Base-by-base conservation (phyloP, 2,888 invertebrate genomes). In the Steromphala cineraria region DNA sequence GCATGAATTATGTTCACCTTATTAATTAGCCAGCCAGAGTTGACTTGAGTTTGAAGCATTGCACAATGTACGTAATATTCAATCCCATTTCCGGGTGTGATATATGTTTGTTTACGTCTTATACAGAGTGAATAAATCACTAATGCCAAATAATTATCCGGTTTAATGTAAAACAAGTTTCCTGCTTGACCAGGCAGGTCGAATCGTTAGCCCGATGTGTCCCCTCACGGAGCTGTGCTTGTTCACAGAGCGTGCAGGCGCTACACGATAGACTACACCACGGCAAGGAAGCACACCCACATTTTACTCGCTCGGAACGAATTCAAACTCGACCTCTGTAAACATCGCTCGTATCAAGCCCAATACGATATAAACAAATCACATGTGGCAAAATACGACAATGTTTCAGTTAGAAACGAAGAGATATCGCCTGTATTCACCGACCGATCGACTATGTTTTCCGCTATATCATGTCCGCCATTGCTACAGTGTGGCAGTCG, bases 41-140 rank as follows among this genome's bases (percentile, higher is more conserved):
- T 46, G 1, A 46, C 46, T 46, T 8, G 10, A 46, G 10, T 10
- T 46, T 46, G 46, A 46, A 46, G 46, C 46, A 46, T 46, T 46
- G 46, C 46, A 46, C 10, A 1, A 10, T 1, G 13, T 13, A 46
- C 46, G 46, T 46, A 56, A n/a, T 19, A 62, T 62, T 62, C 28
- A 24, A 62, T 17, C 36, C 17, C 36, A 71, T 71, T 71, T 71
- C 71, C 71, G 71, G 71, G 71, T 71, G 71, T 36, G 71, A 31
- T 71, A 17, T 31, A 46, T 31, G 31, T 36, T 71, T 71, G 71
- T 71, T 71, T 71, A 71, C 40, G 36, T 71, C 36, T 10, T 1
- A 36, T 36, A 46, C 46, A 8, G 5, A 46, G 4, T 46, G 13
- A 8, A 46, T 46, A 46, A 46, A 46, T 10, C 7, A 46, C 46